phyloP scores from a whole-genome alignment of 2,888 invertebrate species.

The Sarcophaga carnaria region DNA sequence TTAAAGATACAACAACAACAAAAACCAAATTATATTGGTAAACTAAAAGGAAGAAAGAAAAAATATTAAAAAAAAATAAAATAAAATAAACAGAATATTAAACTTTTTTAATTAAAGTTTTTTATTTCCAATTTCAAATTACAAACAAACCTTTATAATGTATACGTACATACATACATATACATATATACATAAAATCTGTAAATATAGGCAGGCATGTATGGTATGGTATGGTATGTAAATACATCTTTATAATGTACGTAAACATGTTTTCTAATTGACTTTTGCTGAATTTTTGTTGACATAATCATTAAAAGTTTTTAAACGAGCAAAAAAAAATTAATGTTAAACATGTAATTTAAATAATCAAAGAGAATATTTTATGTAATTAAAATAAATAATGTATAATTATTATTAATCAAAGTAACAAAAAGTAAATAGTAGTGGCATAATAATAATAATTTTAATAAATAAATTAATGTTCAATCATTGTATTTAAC shows the following conservation, averaged over 20 bases:
- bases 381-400: constrained; percentile 57
- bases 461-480: constrained; percentile 26
- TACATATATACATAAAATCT: neutral
- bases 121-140: constrained; percentile 21
- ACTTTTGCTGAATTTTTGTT: constrained; percentile 51
- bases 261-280: constrained; percentile 43
- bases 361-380: constrained; percentile 55
- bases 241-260: neutral
- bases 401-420: constrained; percentile 40
- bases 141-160: neutral
- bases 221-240: neutral
- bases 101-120: constrained; percentile 53
- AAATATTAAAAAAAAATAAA: neutral
- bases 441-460: neutral
- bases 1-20: no score
- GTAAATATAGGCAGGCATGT: neutral
- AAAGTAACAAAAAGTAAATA: constrained; percentile 17
- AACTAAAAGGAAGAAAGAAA: neutral
- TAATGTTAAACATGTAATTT: constrained; percentile 9
- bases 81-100: neutral
- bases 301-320: constrained; percentile 61
- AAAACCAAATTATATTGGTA: no score
- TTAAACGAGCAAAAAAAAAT: constrained; percentile 7
- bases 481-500: constrained; percentile 50
- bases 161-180: neutral